These are phyloP conservation scores for Rhincodon typus DNA, from an alignment of 2,797 vertebrate genomes.

Conservation along the genomic window DNA sequence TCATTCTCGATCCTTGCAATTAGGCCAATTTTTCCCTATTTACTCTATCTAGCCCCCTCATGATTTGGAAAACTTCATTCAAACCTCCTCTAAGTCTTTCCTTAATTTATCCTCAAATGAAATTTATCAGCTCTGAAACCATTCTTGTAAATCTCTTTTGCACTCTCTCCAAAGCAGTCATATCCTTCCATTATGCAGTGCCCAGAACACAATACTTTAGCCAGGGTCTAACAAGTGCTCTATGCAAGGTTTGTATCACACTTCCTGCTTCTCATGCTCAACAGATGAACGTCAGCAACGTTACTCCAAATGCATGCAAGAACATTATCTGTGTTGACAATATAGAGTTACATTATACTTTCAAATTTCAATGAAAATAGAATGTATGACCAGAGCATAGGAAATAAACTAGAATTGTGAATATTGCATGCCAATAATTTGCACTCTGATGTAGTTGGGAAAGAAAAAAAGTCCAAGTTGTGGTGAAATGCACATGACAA, in stretches of 20 bases:
- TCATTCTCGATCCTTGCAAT: no score
- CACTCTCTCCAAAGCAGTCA: no score
- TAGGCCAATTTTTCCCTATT: no score
- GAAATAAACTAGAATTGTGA: background rate
- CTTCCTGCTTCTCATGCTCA: background rate
- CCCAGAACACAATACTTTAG: no score
- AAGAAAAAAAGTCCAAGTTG: background rate
- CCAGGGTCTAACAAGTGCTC: no score
- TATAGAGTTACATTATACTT: background rate
- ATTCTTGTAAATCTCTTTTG: no score
- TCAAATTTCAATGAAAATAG: background rate
- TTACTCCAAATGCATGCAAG: background rate
- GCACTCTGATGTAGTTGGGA: background rate
- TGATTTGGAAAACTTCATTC: no score
- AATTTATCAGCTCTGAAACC: no score
- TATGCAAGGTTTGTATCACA: background rate
- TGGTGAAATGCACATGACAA: background rate
- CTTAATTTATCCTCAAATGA: no score
- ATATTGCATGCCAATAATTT: background rate
- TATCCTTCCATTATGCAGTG: no score
- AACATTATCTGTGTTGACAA: background rate
- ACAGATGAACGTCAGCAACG: background rate
- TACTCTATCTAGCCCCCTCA: no score
- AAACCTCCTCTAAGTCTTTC: no score
- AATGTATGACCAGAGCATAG: background rate